Evolutionary conservation across 2,888 invertebrate species (phyloP).

Genomic region (Xestobium rufovillosum): DNA sequence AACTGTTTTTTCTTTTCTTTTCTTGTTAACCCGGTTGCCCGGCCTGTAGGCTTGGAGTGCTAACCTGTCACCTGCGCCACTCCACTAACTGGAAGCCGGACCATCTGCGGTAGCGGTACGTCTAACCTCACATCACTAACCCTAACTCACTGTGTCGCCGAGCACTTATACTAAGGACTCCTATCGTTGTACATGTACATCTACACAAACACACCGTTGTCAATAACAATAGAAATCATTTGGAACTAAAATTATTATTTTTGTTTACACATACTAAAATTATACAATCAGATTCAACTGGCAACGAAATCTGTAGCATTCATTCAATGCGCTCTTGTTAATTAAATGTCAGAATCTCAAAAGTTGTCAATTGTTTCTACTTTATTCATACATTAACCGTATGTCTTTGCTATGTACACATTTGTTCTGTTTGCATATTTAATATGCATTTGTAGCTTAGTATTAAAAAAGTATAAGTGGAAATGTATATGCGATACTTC

Average conservation of each 20-base stretch:
- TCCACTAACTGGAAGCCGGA: slow-evolving; percentile 39
- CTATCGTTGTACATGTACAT: neutral
- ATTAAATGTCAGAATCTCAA: neutral
- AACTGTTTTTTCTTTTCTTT: slow-evolving; percentile 44
- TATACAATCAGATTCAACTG: no score
- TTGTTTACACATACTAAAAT: no score
- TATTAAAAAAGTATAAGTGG: neutral
- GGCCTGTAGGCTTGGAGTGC: slow-evolving; percentile 66
- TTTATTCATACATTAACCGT: no score
- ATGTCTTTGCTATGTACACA: no score
- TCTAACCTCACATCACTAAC: slow-evolving; percentile 42
- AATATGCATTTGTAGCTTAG: neutral
- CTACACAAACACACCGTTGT: neutral
- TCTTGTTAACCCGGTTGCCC: slow-evolving; percentile 45
- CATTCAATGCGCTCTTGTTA: neutral
- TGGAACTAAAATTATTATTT: no score
- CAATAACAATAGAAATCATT: no score
- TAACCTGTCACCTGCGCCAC: slow-evolving; percentile 51
- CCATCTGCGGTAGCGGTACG: slow-evolving; percentile 42
- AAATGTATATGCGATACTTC: neutral
- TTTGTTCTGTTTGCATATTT: neutral
- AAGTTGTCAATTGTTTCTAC: neutral
- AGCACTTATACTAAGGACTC: slow-evolving; percentile 26
- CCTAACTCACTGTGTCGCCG: slow-evolving; percentile 25
- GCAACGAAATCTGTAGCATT: no score